phyloP scores from a whole-genome alignment of 2,113 vertebrate genomes.

The Pterocles gutturalis region DNA sequence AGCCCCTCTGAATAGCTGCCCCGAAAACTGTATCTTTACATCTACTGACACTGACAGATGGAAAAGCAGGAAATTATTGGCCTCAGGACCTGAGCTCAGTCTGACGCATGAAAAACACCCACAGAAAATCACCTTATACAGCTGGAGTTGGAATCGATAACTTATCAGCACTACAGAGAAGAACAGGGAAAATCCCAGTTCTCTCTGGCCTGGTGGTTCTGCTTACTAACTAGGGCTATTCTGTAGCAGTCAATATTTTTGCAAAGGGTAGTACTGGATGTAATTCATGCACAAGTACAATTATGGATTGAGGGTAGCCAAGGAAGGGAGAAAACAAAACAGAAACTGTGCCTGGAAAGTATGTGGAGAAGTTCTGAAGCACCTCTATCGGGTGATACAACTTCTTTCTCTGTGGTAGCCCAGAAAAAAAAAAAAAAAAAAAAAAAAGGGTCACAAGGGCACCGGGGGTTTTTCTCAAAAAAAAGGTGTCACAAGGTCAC shows the following conservation, averaged over 20 bases:
- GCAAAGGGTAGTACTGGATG: neutral
- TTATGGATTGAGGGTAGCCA: neutral
- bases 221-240: neutral
- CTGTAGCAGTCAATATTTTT: neutral
- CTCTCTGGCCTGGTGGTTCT: neutral
- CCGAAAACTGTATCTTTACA: neutral
- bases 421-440: neutral
- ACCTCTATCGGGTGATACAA: neutral
- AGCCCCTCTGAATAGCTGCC: neutral
- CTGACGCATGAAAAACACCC: neutral
- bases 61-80: neutral
- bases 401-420: neutral
- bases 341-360: neutral
- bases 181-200: neutral
- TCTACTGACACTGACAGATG: neutral
- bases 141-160: neutral
- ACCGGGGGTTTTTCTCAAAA: no score
- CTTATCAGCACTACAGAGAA: slow-evolving; percentile 20
- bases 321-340: neutral
- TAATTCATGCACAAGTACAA: neutral
- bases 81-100: neutral
- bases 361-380: neutral
- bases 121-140: neutral
- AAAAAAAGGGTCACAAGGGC: neutral
- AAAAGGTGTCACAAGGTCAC: neutral